These are phyloP conservation scores for Scaptodrosophila lebanonensis DNA, from an alignment of 1,140 invertebrate species.

Conservation along the genomic window DNA sequence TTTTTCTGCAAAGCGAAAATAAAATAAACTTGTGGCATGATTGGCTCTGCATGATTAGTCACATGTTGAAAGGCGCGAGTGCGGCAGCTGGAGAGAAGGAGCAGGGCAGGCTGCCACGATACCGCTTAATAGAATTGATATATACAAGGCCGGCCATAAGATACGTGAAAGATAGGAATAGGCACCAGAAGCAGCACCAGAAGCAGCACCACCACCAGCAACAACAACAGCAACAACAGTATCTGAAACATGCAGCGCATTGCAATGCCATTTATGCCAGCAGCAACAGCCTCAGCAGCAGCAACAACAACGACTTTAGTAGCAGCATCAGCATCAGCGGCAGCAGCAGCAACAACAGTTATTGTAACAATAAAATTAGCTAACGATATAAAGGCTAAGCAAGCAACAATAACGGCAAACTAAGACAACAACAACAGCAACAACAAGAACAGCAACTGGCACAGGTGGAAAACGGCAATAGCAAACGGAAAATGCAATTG, in stretches of 20 bases:
- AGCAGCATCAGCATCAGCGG: conserved; percentile 11
- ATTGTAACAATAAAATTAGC: conserved; percentile 75
- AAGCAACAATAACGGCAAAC: not conserved
- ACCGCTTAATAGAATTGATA: too few relatives aligned
- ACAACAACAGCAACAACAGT: conserved; percentile 16
- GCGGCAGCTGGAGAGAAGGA: conserved; percentile 25
- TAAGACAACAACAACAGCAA: not conserved
- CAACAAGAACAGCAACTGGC: too few relatives aligned
- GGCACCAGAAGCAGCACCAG: not conserved
- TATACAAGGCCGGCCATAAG: too few relatives aligned
- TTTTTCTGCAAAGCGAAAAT: conserved; percentile 38
- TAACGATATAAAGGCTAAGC: conserved; percentile 33
- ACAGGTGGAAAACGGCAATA: too few relatives aligned
- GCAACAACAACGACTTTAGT: conserved; percentile 58
- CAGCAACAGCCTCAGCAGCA: conserved; percentile 14
- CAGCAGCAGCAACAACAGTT: conserved; percentile 61
- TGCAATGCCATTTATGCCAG: conserved; percentile 59
- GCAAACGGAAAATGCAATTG: conserved; percentile 52
- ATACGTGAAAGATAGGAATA: not conserved
- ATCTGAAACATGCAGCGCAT: too few relatives aligned
- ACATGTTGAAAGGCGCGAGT: conserved; percentile 35
- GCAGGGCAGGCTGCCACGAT: conserved; percentile 17
- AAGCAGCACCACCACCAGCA: conserved; percentile 4
- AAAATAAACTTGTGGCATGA: conserved; percentile 36
- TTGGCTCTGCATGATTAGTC: conserved; percentile 10